Percentiles rank a stretch among this genome's conserved stretches.
phyloP scores from a whole-genome alignment of 1,140 invertebrate genomes.

The Eupeodes corollae region DNA sequence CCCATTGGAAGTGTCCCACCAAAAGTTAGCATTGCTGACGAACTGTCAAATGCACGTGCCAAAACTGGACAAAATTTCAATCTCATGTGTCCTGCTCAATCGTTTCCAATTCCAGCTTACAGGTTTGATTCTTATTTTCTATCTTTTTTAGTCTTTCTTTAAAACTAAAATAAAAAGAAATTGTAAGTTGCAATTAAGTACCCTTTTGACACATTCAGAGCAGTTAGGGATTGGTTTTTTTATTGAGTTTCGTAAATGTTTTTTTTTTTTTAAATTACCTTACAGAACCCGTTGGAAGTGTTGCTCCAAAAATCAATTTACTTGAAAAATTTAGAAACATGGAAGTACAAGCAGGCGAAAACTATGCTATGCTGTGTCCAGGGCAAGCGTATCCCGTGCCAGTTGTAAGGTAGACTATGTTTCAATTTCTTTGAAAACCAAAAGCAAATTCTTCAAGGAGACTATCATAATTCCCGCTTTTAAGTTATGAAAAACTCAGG shows the following conservation, averaged over 20 bases:
- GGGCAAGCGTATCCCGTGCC: constrained; percentile 58
- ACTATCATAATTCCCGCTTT: neutral
- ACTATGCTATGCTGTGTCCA: constrained; percentile 50
- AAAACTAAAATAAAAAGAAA: neutral
- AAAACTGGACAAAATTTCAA: constrained; percentile 37
- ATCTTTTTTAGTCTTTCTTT: no score
- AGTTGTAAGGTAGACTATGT: constrained; percentile 46
- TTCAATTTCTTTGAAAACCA: no score
- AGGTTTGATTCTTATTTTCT: constrained; percentile 46
- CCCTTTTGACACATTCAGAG: constrained; percentile 4
- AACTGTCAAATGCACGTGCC: constrained; percentile 49
- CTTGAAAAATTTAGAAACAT: constrained; percentile 43
- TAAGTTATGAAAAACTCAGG: no score
- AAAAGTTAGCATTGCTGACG: constrained; percentile 60
- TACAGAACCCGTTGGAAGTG: constrained; percentile 27
- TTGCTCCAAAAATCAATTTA: constrained; percentile 39
- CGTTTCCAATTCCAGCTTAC: constrained; percentile 49
- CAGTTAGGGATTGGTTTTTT: neutral
- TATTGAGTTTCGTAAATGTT: neutral
- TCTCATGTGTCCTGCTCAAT: constrained; percentile 51
- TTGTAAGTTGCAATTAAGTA: no score
- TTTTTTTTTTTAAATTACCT: constrained; percentile 3
- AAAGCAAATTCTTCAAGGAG: neutral
- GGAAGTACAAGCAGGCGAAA: constrained; percentile 41
- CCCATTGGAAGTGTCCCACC: constrained; percentile 64